phyloP scores from a whole-genome alignment of 2,888 invertebrate genomes.

The Amblyteles armatorius region DNA sequence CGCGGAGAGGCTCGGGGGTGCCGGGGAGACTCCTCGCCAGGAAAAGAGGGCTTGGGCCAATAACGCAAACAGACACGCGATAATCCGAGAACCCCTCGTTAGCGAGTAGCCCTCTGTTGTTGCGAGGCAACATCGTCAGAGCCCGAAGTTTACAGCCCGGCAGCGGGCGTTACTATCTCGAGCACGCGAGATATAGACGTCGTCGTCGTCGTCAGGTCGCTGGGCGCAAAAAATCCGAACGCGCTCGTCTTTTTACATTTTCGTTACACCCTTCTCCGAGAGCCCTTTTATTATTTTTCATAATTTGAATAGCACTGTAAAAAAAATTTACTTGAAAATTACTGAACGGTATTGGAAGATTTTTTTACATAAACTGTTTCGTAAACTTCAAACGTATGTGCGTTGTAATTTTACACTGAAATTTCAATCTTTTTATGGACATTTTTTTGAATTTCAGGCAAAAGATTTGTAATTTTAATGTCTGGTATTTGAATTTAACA shows the following conservation, averaged over 20 bases:
- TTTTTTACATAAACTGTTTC: too few species aligned
- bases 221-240: neutral
- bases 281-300: neutral
- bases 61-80: conserved; percentile 82
- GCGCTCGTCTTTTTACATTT: neutral
- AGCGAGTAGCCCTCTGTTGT: conserved; percentile 52
- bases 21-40: conserved; percentile 8
- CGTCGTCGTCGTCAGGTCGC: conserved; percentile 19
- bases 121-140: conserved; percentile 39
- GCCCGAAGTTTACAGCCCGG: neutral
- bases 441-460: too few species aligned
- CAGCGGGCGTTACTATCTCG: neutral
- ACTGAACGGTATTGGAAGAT: too few species aligned
- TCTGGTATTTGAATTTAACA: too few species aligned
- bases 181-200: conserved; percentile 23
- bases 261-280: neutral
- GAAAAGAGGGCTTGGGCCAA: conserved; percentile 64
- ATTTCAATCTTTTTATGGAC: too few species aligned
- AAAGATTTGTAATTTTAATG: too few species aligned
- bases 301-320: neutral
- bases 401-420: too few species aligned
- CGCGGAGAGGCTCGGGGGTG: conserved; percentile 21
- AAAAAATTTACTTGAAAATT: too few species aligned
- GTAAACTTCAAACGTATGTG: too few species aligned
- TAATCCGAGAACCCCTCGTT: conserved; percentile 78